These are phyloP conservation scores for Hippasteria phrygiana DNA, from an alignment of 53 echinoderm and acorn worm species.

Conservation along the genomic window DNA sequence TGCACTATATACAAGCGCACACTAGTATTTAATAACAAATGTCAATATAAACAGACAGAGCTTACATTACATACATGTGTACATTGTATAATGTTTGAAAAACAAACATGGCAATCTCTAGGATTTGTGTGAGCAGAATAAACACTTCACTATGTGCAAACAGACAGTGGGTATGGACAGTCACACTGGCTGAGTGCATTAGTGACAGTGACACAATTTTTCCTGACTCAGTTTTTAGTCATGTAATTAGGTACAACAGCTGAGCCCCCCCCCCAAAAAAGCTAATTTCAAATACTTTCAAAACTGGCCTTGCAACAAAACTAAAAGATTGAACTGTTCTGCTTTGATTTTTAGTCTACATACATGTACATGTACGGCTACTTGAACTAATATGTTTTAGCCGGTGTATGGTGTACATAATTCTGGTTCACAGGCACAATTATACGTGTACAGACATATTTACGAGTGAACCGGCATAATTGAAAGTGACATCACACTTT, in stretches of 20 bases:
- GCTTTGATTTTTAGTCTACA: too few species aligned
- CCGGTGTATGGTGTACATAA: not conserved
- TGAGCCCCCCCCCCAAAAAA: not conserved
- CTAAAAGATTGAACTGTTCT: too few species aligned
- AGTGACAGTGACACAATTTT: not conserved
- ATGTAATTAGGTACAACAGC: not conserved
- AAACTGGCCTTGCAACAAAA: too few species aligned
- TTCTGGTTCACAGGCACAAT: not conserved
- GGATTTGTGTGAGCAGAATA: conserved; percentile 3
- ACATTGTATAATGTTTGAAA: conserved; percentile 21
- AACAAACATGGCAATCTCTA: not conserved
- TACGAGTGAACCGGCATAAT: too few species aligned
- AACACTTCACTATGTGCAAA: not conserved
- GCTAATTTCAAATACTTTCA: too few species aligned
- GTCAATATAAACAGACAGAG: conserved; percentile 6
- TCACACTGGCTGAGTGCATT: not conserved
- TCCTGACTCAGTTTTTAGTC: not conserved
- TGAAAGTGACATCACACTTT: too few species aligned
- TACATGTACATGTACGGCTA: not conserved
- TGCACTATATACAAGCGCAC: not conserved
- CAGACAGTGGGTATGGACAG: not conserved
- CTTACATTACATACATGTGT: too few species aligned
- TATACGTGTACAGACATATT: not conserved
- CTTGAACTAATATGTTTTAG: not conserved
- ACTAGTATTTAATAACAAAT: not conserved